phyloP scores from a whole-genome alignment of 1,140 invertebrate species.

The Archivesica marissinica region DNA sequence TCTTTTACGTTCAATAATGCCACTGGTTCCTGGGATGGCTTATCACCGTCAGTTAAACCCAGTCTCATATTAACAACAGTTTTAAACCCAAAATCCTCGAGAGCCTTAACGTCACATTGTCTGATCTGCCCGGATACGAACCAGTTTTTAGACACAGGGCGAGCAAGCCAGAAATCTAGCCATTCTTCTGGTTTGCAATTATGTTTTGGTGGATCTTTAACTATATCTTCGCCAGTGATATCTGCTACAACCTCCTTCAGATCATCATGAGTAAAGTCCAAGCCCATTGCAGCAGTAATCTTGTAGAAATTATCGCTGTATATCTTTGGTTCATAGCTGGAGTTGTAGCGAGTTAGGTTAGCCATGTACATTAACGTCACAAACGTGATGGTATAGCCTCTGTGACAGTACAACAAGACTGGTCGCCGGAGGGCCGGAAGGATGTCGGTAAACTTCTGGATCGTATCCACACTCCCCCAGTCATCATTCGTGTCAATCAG shows the following conservation, averaged over 20 bases:
- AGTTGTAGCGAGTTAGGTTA: conserved; percentile 67
- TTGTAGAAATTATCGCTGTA: conserved; percentile 72
- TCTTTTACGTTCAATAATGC: conserved; percentile 76
- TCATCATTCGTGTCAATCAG: conserved; percentile 70
- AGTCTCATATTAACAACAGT: conserved; percentile 74
- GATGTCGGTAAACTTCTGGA: conserved; percentile 68
- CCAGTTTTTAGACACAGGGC: conserved; percentile 78
- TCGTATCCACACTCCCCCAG: conserved; percentile 69
- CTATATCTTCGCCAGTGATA: conserved; percentile 71
- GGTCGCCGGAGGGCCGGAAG: conserved; percentile 67
- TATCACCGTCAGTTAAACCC: conserved; percentile 66
- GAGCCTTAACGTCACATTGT: conserved; percentile 64
- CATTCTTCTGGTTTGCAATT: conserved; percentile 70
- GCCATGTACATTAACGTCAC: conserved; percentile 75
- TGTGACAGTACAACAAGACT: conserved; percentile 73
- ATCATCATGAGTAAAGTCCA: conserved; percentile 73
- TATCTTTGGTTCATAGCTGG: conserved; percentile 65
- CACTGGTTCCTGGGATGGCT: conserved; percentile 73
- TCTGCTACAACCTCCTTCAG: conserved; percentile 68
- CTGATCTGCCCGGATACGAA: conserved; percentile 76
- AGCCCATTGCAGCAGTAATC: conserved; percentile 72
- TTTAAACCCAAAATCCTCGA: conserved; percentile 71
- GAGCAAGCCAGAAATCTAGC: conserved; percentile 76
- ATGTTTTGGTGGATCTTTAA: conserved; percentile 67
- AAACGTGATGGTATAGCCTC: conserved; percentile 76